phyloP scores from a whole-genome alignment of 1,140 invertebrate species.

The Scaptomyza pallida region DNA sequence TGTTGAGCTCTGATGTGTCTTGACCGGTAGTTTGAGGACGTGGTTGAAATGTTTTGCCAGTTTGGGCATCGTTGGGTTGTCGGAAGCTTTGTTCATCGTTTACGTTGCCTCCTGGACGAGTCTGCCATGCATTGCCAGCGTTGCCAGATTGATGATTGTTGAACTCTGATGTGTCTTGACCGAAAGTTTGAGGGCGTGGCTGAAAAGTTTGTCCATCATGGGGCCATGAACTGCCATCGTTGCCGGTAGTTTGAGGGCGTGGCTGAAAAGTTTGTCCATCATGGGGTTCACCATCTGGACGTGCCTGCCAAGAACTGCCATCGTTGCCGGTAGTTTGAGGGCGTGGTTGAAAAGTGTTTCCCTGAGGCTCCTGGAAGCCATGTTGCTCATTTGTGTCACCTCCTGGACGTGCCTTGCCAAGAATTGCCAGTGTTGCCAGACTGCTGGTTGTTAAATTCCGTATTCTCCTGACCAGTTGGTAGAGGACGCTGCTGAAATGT shows the following conservation, averaged over 20 bases:
- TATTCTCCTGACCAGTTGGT: too few species aligned
- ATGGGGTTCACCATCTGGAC: conserved; percentile 10
- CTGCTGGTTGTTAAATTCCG: conserved; percentile 19
- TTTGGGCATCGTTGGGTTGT: too few species aligned
- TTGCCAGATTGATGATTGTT: conserved; percentile 30
- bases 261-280: conserved; percentile 27
- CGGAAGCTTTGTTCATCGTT: not conserved
- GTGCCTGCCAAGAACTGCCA: conserved; percentile 25
- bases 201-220: conserved; percentile 14
- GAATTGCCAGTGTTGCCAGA: conserved; percentile 12
- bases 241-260: conserved; percentile 28
- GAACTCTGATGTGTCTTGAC: conserved; percentile 1
- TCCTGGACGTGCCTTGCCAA: conserved; percentile 45
- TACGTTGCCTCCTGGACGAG: conserved; percentile 16
- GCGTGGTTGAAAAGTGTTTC: conserved; percentile 36
- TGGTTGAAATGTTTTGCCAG: conserved; percentile 35
- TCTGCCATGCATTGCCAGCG: conserved; percentile 30
- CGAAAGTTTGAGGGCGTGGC: conserved; percentile 37
- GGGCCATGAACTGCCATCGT: too few species aligned
- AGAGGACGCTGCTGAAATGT: conserved; percentile 5
- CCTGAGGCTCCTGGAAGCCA: too few species aligned
- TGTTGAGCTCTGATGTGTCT: not conserved
- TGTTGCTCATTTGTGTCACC: not conserved
- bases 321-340: conserved; percentile 20
- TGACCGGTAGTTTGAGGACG: conserved; percentile 23